A percentile compares a stretch with the other conserved stretches of the same genome.
phyloP scores from a whole-genome alignment of 2,113 vertebrate species.

The Megaceryle maxima region DNA sequence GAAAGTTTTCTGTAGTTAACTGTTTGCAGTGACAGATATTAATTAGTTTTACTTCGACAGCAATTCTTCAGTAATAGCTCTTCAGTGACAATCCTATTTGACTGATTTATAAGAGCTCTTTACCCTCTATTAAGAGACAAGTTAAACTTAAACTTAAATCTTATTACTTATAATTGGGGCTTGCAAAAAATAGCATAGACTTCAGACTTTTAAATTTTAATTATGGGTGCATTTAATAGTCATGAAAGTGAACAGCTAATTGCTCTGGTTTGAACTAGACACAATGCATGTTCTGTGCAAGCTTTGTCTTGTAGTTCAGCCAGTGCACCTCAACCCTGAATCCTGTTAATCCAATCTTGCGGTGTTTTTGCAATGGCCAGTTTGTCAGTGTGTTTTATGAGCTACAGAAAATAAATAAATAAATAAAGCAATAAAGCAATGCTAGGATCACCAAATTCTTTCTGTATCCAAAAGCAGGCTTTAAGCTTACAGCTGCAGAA shows the following conservation, averaged over 20 bases:
- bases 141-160: constrained; percentile 79
- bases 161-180: constrained; percentile 73
- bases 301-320: background rate
- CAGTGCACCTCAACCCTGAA: background rate
- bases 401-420: background rate
- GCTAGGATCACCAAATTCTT: background rate
- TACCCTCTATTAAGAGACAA: constrained; percentile 80
- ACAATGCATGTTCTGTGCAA: background rate
- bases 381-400: constrained; percentile 28
- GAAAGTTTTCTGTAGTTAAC: constrained; percentile 63
- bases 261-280: constrained; percentile 33
- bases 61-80: constrained; percentile 58
- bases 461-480: background rate
- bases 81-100: constrained; percentile 69
- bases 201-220: constrained; percentile 76
- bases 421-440: background rate
- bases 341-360: background rate
- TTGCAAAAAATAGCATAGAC: constrained; percentile 63
- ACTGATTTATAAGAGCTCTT: constrained; percentile 77
- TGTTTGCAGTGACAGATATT: constrained; percentile 72
- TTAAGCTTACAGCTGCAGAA: constrained; percentile 36
- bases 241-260: constrained; percentile 65
- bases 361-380: background rate
- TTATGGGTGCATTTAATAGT: constrained; percentile 69
- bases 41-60: constrained; percentile 75